A percentile compares a stretch with the other conserved stretches of the same genome.
phyloP scores from a whole-genome alignment of 2,888 invertebrate genomes.

The Resseliella maxima region DNA sequence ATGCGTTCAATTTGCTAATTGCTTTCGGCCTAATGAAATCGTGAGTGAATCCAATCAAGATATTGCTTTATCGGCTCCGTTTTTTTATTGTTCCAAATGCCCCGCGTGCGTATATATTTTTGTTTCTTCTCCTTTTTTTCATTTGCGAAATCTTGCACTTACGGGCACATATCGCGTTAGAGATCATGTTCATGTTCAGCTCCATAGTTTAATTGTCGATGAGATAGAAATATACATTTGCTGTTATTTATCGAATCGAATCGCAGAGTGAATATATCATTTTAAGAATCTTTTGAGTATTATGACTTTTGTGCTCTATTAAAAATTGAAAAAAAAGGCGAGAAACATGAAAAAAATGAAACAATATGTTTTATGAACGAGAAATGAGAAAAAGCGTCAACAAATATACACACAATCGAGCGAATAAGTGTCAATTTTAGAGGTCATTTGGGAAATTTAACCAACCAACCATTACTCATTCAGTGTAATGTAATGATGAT shows the following conservation, averaged over 20 bases:
- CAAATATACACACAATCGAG: not conserved
- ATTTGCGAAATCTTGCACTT: not conserved
- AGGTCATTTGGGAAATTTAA: not conserved
- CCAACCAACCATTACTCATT: not conserved
- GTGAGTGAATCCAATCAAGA: slow-evolving; percentile 41
- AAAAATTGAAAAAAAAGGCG: not conserved
- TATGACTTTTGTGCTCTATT: not conserved
- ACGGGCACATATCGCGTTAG: no score
- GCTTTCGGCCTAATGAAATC: not conserved
- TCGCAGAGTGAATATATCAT: no score
- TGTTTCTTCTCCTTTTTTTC: no score
- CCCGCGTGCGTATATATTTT: no score
- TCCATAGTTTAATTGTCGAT: no score
- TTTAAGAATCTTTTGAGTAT: no score
- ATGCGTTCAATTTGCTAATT: slow-evolving; percentile 42
- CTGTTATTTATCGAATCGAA: no score
- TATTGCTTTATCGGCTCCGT: not conserved
- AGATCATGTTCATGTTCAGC: no score
- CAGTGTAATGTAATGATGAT: not conserved
- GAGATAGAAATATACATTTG: no score
- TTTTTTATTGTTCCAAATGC: slow-evolving; percentile 2
- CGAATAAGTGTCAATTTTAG: not conserved
- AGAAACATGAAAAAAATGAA: no score
- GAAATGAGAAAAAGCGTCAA: not conserved
- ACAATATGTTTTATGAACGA: no score